Evolutionary conservation across 2,113 vertebrate species (phyloP).

Genomic region (Apodemus sylvaticus): DNA sequence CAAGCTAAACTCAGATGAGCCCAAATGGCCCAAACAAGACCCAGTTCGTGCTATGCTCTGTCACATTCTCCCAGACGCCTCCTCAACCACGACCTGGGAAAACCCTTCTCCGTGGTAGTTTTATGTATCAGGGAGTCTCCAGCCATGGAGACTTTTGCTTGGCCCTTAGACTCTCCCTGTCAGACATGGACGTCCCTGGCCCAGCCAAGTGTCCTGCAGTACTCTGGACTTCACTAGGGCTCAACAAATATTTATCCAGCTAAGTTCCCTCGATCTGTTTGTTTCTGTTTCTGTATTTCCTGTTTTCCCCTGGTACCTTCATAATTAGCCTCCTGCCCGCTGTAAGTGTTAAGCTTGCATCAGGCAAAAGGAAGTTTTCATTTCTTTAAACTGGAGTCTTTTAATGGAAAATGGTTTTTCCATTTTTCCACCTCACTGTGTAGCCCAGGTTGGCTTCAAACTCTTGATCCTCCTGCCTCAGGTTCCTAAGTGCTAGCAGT

Average conservation of each 20-base stretch:
- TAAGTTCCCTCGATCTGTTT: neutral
- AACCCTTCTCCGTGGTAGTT: too few species aligned
- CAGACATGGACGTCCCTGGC: neutral
- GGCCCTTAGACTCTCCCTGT: neutral
- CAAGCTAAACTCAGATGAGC: neutral
- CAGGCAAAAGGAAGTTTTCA: neutral
- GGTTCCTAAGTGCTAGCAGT: neutral
- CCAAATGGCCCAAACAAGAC: neutral
- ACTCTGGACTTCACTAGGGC: neutral
- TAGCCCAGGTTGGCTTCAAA: neutral
- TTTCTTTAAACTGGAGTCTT: neutral
- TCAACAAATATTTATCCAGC: neutral
- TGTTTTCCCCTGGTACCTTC: conserved; percentile 37
- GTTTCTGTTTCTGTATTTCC: conserved; percentile 56
- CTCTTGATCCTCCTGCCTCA: neutral
- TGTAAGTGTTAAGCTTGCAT: neutral
- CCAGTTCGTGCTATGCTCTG: neutral
- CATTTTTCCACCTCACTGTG: too few species aligned
- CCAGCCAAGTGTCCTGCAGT: neutral
- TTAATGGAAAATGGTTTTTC: neutral
- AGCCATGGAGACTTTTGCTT: neutral
- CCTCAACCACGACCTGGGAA: neutral
- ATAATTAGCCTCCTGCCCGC: neutral
- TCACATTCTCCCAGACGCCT: neutral
- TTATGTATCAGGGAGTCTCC: neutral